Evolutionary conservation across 2,797 vertebrate species (phyloP).

Genomic region (Nasua narica): DNA sequence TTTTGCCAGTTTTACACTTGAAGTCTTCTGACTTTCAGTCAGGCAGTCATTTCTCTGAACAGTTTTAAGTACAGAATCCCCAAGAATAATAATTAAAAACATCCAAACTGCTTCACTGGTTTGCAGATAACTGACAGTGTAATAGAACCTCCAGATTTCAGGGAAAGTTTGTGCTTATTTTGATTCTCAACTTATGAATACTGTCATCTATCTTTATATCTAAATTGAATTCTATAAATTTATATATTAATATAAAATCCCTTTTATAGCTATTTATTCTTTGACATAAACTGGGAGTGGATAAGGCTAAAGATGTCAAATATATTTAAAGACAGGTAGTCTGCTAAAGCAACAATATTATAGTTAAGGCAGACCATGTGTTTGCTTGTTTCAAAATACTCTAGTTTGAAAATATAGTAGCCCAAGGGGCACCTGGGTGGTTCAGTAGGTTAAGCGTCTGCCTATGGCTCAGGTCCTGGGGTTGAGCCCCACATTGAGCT

Average conservation of each 20-base stretch:
- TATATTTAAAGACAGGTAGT: slow-evolving; percentile 20
- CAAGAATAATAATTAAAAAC: background rate
- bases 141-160: background rate
- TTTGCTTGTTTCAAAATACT: background rate
- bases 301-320: background rate
- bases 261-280: slow-evolving; percentile 38
- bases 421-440: too few relatives aligned
- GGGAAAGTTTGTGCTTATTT: background rate
- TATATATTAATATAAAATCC: background rate
- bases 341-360: background rate
- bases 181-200: background rate
- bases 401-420: background rate
- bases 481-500: accelerated
- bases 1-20: background rate
- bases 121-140: background rate
- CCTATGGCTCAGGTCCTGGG: too few relatives aligned
- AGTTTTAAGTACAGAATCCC: background rate
- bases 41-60: background rate
- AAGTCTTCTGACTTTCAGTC: background rate
- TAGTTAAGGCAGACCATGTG: background rate
- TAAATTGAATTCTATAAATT: background rate
- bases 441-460: too few relatives aligned
- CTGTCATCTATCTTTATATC: background rate
- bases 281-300: background rate
- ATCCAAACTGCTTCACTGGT: background rate